These are phyloP conservation scores for Phania funesta DNA, from an alignment of 2,888 invertebrate genomes.

Conservation along the genomic window DNA sequence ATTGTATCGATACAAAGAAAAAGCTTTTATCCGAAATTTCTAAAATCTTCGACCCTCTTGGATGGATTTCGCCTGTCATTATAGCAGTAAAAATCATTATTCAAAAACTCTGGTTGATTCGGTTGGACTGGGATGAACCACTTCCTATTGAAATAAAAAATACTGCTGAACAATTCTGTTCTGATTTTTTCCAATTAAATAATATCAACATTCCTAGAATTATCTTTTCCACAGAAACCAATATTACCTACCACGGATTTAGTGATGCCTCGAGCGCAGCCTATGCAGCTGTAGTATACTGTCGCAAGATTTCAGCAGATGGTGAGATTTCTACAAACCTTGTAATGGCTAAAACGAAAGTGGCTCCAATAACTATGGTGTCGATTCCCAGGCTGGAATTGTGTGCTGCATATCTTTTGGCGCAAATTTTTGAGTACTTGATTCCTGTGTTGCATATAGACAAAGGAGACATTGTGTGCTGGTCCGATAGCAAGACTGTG, in stretches of 20 bases:
- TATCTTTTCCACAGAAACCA: conserved; percentile 32
- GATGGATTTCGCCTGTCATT: no score
- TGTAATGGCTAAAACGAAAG: conserved; percentile 36
- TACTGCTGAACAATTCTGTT: not conserved
- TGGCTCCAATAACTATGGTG: conserved; percentile 4
- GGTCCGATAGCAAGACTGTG: conserved; percentile 48
- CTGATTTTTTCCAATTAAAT: conserved; percentile 21
- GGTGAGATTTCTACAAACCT: conserved; percentile 19
- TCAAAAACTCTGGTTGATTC: conserved; percentile 19
- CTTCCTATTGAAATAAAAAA: conserved; percentile 13
- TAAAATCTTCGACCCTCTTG: no score
- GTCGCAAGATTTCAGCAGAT: conserved; percentile 23
- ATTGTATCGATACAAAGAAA: no score
- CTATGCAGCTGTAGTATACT: conserved; percentile 29
- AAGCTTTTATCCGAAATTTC: no score
- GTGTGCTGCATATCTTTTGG: not conserved
- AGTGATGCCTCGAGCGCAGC: conserved; percentile 34
- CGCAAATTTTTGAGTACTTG: conserved; percentile 19
- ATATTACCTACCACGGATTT: conserved; percentile 17
- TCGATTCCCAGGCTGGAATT: conserved; percentile 40
- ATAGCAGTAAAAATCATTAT: conserved; percentile 36
- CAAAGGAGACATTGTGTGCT: not conserved
- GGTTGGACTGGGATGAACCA: conserved; percentile 7
- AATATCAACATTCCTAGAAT: conserved; percentile 33
- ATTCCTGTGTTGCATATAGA: not conserved